Base-by-base conservation (phyloP, 1,140 invertebrate species). In the Drosophila pallidifrons region DNA sequence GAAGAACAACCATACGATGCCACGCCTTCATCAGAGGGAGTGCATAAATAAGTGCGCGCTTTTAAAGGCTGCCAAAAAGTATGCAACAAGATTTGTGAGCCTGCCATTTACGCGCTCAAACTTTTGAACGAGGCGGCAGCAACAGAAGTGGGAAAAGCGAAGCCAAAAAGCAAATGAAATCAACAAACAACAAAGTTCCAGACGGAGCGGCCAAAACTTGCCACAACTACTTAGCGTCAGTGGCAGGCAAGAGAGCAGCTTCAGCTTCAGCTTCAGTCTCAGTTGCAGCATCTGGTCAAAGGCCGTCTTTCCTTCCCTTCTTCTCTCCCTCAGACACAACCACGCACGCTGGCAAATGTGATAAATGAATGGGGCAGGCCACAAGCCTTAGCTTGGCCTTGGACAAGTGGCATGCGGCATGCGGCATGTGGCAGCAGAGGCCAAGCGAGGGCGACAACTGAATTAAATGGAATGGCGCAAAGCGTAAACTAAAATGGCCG, bases 211-310 rank as follows among this genome's bases (percentile, higher is more conserved):
- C 68, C 63, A 71, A 86, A 69, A 65, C 65, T 85, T 79, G 82
- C 81, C 76, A 55, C 79, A 88, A 82, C 80, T 87, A 87, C 83
- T 87, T 87, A 88, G 85, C 83, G 83, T 83, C 82, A 87, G 66
- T 61, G 65, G 64, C 83, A 88, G 83, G 46, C 80, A 58, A 16
- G n/a, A 63, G 57, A 30, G 41, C 41, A 13, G 41, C 25, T 41
- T 41, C 38, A 41, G 1, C 16, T 16, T 15, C 15, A 15, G 15
- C 15, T 15, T 15, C 15, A 41, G 1, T 38, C 11, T 11, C 70
- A 8, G 43, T 46, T 46, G 35, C 41, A 38, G 28, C 52, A 25
- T 25, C 20, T 54, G 15, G 54, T 55, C 47, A 64, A 59, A 47
- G 71, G 57, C 46, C 30, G 1, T 3, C 30, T 7, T 10, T 10